Evolutionary conservation across 2,797 vertebrate genomes (phyloP).

Genomic region (Silurus lanzhouensis): DNA sequence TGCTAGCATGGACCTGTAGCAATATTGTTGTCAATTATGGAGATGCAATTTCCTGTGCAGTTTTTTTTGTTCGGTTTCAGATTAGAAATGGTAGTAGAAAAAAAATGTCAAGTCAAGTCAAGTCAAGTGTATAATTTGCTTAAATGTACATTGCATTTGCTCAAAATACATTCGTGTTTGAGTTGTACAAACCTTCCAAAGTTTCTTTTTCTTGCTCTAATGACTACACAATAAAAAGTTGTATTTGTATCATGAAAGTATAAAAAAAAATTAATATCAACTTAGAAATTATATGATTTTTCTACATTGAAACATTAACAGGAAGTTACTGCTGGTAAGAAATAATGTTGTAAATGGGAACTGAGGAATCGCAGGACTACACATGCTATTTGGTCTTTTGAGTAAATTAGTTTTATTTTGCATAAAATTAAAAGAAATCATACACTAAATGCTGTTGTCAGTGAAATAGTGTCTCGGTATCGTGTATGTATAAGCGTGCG

Average conservation of each 20-base stretch:
- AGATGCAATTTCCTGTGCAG: not conserved
- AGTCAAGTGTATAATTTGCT: not conserved
- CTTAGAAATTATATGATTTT: not conserved
- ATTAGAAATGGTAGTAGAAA: not conserved
- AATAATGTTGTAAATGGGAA: not conserved
- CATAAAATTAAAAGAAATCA: not conserved
- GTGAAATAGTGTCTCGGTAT: not conserved
- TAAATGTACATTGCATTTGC: not conserved
- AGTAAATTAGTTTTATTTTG: not conserved
- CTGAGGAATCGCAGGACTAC: not conserved
- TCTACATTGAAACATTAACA: not conserved
- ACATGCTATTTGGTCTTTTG: not conserved
- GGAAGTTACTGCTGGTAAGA: not conserved
- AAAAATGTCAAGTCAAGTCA: no score
- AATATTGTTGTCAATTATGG: not conserved
- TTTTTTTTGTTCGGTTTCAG: not conserved
- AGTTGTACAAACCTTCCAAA: not conserved
- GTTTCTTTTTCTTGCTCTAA: not conserved
- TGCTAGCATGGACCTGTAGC: not conserved
- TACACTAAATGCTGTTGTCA: not conserved
- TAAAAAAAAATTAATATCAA: no score
- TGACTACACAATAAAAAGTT: not conserved
- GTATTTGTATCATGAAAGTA: not conserved
- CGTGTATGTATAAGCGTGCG: not conserved
- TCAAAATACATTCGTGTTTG: not conserved